These are phyloP conservation scores for Rhabdomys dilectus DNA, from an alignment of 2,113 vertebrate species.

Conservation along the genomic window DNA sequence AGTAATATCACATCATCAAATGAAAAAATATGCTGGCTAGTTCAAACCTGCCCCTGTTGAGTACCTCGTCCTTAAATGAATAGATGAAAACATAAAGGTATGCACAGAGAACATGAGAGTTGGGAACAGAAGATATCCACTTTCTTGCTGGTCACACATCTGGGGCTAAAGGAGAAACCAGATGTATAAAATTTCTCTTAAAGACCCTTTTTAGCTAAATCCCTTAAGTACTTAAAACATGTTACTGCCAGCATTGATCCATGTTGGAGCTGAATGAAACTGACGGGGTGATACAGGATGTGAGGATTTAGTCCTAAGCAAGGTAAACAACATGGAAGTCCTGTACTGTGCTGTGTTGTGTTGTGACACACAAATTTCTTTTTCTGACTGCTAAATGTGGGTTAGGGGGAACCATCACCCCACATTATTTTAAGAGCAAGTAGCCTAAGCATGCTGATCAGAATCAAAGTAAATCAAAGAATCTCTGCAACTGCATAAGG, in stretches of 20 bases:
- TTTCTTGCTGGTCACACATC: slow-evolving; percentile 39
- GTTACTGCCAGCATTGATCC: background rate
- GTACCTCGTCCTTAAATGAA: slow-evolving; percentile 1
- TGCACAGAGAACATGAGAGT: background rate
- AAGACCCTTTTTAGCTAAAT: slow-evolving; percentile 58
- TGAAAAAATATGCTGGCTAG: background rate
- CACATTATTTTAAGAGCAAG: background rate
- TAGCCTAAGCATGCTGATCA: background rate
- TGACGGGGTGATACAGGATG: background rate
- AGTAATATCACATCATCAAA: background rate
- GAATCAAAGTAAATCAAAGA: slow-evolving; percentile 13
- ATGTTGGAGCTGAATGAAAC: background rate
- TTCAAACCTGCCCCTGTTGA: background rate
- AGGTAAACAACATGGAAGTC: background rate
- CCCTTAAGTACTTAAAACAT: slow-evolving; percentile 46
- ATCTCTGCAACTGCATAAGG: background rate
- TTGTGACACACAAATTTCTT: background rate
- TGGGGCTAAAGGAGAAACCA: slow-evolving; percentile 31
- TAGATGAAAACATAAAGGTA: background rate
- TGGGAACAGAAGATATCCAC: slow-evolving; percentile 15
- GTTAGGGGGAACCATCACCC: background rate
- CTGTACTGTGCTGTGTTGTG: background rate
- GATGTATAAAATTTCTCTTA: slow-evolving; percentile 40
- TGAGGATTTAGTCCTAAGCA: slow-evolving; percentile 21
- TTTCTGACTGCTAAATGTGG: background rate